Evolutionary conservation across 2,797 vertebrate species (phyloP), one percentile per base, ranked within the genome.

Genomic region (Hippocampus kuda): DNA sequence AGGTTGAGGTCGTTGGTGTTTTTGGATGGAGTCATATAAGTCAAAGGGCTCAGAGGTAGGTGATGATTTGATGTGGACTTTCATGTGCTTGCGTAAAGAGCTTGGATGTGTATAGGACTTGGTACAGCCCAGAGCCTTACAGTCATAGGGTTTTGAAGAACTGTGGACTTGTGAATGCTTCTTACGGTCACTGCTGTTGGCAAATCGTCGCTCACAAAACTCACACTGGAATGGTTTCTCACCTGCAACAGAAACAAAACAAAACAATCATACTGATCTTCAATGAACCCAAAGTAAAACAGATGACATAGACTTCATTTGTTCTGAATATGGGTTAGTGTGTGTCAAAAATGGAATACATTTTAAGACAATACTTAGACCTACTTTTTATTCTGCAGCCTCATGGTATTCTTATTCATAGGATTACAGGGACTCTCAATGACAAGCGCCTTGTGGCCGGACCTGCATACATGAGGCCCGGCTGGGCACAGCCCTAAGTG

Each of bases 171-270:
- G 96, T 0, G 95, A 97, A 81, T 98, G 96, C 85, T 99, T 99
- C 91, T 99, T 99, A 62, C 97, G 87, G 89, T 99, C 96, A 42
- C 96, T 99, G 89, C 96, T 99, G 79, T 99, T 99, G 85, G 96
- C 96, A 67, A 99, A 99, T 79, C 95, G 95, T 70, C 97, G 91
- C 89, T 98, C 96, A 5, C 97, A 99, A 73, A 98, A 98, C 82
- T 98, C 97, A 73, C 97, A 99, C 88, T 98, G 98, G 90, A 99
- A 99, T 69, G 97, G 97, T 84, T 99, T 99, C 89, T 99, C 97
- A 72, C 97, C 97, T 99, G 91, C 56, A 91, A 92, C 20, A 81
- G 60, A 84, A 53, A 80, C 49, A 74, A 65, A 13, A 67, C 24
- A 18, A 7, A 22, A 63, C 2, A 16, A 77, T 56, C 72, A 44